Base-by-base conservation (phyloP, 2,113 vertebrate genomes). In the Neogobius melanostomus region DNA sequence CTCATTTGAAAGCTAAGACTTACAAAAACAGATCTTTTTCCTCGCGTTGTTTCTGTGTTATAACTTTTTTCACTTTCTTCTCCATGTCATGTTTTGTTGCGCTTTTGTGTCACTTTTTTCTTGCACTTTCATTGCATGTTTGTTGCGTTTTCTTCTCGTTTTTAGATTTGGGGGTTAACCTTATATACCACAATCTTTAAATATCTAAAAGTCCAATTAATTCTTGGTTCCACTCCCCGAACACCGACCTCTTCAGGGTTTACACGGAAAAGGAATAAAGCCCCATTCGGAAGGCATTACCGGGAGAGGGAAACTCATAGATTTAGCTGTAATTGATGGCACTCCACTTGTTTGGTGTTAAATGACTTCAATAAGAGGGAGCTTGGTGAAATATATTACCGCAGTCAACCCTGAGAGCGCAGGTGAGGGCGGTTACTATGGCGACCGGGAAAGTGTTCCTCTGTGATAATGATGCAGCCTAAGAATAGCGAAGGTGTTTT, bases 321-420 rank as follows among this genome's bases (percentile, higher is more conserved):
- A 86, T 82, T 87, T 89, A 83, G 89, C 71, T 74, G 80, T 85
- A 90, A 91, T 88, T 86, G 87, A 91, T 86, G 87, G 87, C 82
- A 83, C 81, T 84, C 77, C 71, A 79, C 83, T 84, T 89, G 86
- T 90, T 86, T 88, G 85, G 85, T 90, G 88, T 87, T 91, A 91
- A 91, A 91, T 87, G 78, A 88, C 90, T 91, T 91, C 87, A 91
- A 90, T 91, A 91, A 89, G 85, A 73, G 17, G 48, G 76, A 83
- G 81, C 70, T 43, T 8, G 46, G 67, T 65, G 68, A 88, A 91
- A 90, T 88, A 80, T 82, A 91, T 91, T 86, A 89, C 85, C 82
- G 68, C 83, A 82, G 86, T 81, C 89, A 87, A 85, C 84, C 28
- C 88, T 80, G 80, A 85, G 86, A 86, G 87, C 85, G 73, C 88